phyloP scores from a whole-genome alignment of 2,113 vertebrate species.

The Phocoena sinus region DNA sequence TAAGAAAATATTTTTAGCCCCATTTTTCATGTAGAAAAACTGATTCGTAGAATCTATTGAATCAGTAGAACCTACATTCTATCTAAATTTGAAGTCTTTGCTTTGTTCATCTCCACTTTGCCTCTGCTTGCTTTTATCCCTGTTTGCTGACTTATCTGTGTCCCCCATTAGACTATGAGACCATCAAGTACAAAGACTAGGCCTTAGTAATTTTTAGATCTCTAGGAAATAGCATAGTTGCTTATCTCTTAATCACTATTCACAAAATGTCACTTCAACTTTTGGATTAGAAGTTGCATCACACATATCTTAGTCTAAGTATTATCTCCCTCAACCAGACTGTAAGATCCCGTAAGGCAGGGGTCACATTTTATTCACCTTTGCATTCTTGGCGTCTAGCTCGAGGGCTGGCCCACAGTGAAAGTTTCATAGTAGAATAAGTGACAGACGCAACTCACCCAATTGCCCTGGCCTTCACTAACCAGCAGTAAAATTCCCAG shows the following conservation, averaged over 20 bases:
- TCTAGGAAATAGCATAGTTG: background rate
- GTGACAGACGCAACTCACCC: background rate
- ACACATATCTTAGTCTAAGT: background rate
- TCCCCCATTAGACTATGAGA: background rate
- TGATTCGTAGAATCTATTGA: background rate
- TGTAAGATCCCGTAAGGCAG: background rate
- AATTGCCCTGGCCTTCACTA: background rate
- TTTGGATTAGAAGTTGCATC: background rate
- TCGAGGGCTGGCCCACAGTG: too few species aligned
- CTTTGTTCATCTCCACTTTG: background rate
- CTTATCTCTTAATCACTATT: background rate
- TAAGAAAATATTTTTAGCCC: background rate
- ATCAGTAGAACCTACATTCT: background rate
- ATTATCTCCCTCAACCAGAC: background rate
- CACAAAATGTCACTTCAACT: background rate
- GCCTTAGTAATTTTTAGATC: background rate
- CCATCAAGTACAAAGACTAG: background rate
- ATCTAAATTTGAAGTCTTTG: background rate
- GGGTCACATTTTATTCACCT: background rate
- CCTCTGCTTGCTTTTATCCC: background rate
- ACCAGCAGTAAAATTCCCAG: background rate
- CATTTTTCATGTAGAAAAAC: background rate
- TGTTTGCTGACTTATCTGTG: background rate
- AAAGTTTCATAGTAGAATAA: background rate
- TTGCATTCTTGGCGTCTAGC: background rate